phyloP scores from a whole-genome alignment of 2,113 vertebrate species.

The Sakesphorus luctuosus region DNA sequence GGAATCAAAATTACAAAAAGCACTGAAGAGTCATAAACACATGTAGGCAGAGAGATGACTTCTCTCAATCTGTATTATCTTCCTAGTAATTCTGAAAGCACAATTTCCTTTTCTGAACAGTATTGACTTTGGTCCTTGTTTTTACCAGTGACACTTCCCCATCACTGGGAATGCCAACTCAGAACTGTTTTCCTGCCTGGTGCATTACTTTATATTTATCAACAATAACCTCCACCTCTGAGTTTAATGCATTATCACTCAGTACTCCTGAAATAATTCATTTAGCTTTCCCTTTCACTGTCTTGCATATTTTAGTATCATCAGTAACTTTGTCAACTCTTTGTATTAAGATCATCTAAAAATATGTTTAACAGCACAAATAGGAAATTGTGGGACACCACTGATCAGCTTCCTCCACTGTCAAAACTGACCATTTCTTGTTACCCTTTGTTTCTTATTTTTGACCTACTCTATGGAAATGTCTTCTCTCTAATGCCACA shows the following conservation, averaged over 20 bases:
- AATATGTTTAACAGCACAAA: not conserved
- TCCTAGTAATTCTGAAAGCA: not conserved
- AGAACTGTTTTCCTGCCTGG: not conserved
- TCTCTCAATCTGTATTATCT: not conserved
- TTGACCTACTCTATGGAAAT: not conserved
- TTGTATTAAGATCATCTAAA: not conserved
- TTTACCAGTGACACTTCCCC: not conserved
- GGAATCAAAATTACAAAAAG: not conserved
- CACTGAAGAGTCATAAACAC: not conserved
- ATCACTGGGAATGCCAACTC: not conserved
- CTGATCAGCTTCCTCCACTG: not conserved
- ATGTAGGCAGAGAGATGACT: not conserved
- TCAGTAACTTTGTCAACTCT: not conserved
- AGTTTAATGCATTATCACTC: not conserved
- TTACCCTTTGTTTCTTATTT: not conserved
- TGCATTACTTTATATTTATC: not conserved
- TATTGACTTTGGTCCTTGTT: not conserved
- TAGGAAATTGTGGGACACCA: not conserved
- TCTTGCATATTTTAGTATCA: not conserved
- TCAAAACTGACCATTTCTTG: not conserved
- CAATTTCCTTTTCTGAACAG: not conserved
- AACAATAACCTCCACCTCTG: not conserved
- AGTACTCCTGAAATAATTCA: not conserved
- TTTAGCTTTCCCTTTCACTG: not conserved
- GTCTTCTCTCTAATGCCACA: not conserved